These are phyloP conservation scores for Hirudo medicinalis DNA, from an alignment of 1,140 invertebrate genomes.

Conservation along the genomic window DNA sequence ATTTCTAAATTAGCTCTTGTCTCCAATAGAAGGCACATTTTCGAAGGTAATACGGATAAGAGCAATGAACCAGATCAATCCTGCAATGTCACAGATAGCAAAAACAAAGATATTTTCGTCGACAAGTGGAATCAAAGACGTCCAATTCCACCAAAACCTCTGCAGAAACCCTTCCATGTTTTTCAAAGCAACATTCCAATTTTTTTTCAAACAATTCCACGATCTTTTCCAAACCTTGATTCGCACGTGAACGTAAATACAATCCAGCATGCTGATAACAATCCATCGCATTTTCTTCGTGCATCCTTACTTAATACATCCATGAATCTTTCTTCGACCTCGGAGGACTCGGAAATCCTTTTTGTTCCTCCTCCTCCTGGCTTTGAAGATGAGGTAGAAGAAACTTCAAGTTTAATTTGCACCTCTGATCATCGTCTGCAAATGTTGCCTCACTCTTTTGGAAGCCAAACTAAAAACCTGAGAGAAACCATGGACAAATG, in stretches of 20 bases:
- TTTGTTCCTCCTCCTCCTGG: constrained; percentile 16
- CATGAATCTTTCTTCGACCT: background rate
- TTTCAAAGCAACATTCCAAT: too few species aligned
- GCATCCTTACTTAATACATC: too few species aligned
- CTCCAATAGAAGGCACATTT: background rate
- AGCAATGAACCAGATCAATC: background rate
- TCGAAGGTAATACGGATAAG: background rate
- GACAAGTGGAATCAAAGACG: background rate
- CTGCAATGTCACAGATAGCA: background rate
- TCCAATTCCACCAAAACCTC: too few species aligned
- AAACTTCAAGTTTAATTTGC: too few species aligned
- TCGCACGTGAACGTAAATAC: too few species aligned
- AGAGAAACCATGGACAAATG: constrained; percentile 27
- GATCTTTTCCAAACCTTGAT: too few species aligned
- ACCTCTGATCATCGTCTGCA: too few species aligned
- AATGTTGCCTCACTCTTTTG: background rate
- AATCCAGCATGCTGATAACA: too few species aligned
- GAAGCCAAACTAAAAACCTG: background rate
- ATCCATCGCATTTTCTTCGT: too few species aligned
- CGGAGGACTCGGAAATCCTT: background rate
- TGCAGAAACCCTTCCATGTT: too few species aligned
- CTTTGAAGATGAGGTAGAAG: constrained; percentile 13
- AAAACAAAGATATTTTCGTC: background rate
- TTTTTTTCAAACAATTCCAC: too few species aligned
- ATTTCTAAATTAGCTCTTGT: constrained; percentile 1